Evolutionary conservation across 2,888 invertebrate species (phyloP), one percentile per base, ranked within the genome.

Genomic region (Andrena haemorrhoa): DNA sequence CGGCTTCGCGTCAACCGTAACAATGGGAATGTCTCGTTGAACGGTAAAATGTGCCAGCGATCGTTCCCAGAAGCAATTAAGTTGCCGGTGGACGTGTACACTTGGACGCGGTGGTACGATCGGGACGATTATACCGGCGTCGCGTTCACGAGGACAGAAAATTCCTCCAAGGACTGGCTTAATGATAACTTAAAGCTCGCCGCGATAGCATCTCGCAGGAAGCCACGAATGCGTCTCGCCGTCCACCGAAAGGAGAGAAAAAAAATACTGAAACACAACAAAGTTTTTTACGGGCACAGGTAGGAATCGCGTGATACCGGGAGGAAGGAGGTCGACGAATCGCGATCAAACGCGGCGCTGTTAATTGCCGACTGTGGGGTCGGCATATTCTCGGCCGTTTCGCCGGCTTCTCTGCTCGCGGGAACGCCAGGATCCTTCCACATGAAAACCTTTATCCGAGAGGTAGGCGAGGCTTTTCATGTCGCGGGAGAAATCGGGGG

Each of bases 161-260:
- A 80, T 87, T 84, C 73, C 75, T 66, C 26, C 85, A 85, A 85
- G 86, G 86, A 88, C 84, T 72, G 58, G 56, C 69, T 65, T 86
- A 85, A 88, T 77, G 88, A 85, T 88, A 85, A 86, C 76, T 61
- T 64, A 73, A 84, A 80, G 77, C 71, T 72, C 77, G 31, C 3
- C 26, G 60, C 78, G 88, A 88, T 88, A 80, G 3, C 7, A 83
- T 87, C 88, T 60, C 12, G 63, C 82, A 85, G 88, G 88, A 88
- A 88, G 81, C 79, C 74, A 70, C 75, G 85, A 77, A 70, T 77
- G 76, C 83, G 88, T 86, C 79, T 71, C 75, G 65, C 71, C 82
- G 79, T 75, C 68, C 65, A 66, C 69, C 65, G 66, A 76, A 60
- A 66, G 66, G 35, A 61, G 75, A 61, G 35, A 61, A 73, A 61